These are phyloP conservation scores for Paramisgurnus dabryanus DNA, from an alignment of 2,113 vertebrate genomes.

Conservation along the genomic window DNA sequence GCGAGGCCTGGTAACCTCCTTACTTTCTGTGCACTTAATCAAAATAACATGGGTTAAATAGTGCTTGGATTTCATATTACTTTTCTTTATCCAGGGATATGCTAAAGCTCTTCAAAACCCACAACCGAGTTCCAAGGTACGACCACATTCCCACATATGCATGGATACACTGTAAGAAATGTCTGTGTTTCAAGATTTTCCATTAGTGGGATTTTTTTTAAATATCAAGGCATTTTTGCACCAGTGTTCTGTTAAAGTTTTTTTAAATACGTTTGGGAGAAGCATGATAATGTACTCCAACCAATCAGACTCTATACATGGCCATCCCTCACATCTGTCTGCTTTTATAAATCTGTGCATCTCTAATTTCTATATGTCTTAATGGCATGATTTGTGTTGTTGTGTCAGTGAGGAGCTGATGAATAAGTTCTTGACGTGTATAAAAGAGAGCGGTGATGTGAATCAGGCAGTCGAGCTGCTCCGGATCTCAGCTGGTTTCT, in stretches of 20 bases:
- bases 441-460: constrained; percentile 57
- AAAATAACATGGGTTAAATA: background rate
- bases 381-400: background rate
- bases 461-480: constrained; percentile 81
- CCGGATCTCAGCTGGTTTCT: constrained; percentile 79
- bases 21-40: background rate
- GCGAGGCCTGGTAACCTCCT: constrained; percentile 80
- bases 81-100: constrained; percentile 73
- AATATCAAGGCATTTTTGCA: too few relatives aligned
- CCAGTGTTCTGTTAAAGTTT: too few relatives aligned
- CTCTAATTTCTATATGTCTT: too few relatives aligned
- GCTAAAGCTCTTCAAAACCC: constrained; percentile 79
- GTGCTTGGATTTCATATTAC: background rate
- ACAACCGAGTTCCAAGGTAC: constrained; percentile 85
- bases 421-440: constrained; percentile 74
- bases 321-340: too few relatives aligned
- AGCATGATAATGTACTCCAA: too few relatives aligned
- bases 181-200: too few relatives aligned
- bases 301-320: too few relatives aligned
- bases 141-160: constrained; percentile 47
- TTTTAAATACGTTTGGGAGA: too few relatives aligned
- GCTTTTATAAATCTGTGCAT: too few relatives aligned
- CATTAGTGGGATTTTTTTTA: too few relatives aligned
- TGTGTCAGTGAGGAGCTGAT: constrained; percentile 74
- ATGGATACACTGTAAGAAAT: too few relatives aligned